Evolutionary conservation across 2,888 invertebrate genomes (phyloP), one percentile per base, ranked within the genome.

Genomic region (Sesamia inferens): DNA sequence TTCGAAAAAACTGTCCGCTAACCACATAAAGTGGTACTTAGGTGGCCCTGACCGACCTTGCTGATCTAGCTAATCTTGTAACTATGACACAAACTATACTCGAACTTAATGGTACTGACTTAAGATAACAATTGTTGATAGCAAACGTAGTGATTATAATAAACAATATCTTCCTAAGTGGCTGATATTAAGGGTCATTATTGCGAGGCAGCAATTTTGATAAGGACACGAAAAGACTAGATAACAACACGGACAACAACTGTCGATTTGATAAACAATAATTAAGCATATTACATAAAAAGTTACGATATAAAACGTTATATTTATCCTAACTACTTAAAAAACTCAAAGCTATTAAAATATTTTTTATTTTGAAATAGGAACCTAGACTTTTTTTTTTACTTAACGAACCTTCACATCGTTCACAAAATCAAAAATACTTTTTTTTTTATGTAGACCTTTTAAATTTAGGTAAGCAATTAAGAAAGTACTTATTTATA

Each of bases 181-280:
- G 19, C 39, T n/a, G 44, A 51, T 48, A 65, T 19, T 77, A 71
- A 57, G 44, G 71, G 78, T 78, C 71, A 76, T 42, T 71, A 66
- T 78, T 61, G 65, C 48, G 51, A 62, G 48, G 61, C 78, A 61
- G 16, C 6, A 51, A 13, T 42, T 48, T 55, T 64, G 73, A 74
- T 74, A 74, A 73, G 48, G 51, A 0, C 58, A 42, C 16, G 78
- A 65, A 71, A 76, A 74, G 57, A 63, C 11, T 44, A 58, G 69
- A 76, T 76, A 76, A 62, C 42, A 42, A 7, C 24, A 42, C 39
- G 16, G 10, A 4, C 39, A 31, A 70, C 51, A 55, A 66, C 39
- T 19, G 57, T 24, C 44, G 48, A 78, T 65, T 57, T 71, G 51
- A 61, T 66, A 57, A 76, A 57, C 55, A 76, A 55, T 76, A 22